phyloP scores from a whole-genome alignment of 2,888 invertebrate genomes.

The Thecocarcelia acutangulata region DNA sequence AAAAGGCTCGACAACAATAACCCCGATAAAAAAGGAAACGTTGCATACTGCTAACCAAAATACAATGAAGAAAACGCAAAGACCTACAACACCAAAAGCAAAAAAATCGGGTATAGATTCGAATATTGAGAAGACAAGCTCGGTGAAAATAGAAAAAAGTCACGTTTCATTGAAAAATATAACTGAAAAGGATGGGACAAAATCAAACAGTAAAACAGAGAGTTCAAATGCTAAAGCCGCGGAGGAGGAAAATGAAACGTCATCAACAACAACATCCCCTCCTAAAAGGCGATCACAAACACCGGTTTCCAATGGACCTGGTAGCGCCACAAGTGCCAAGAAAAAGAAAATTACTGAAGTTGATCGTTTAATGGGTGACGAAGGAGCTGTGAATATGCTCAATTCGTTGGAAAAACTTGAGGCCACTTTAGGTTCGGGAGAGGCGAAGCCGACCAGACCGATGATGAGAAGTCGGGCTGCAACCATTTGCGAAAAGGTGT shows the following conservation, averaged over 20 bases:
- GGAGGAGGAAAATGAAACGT: conserved; percentile 5
- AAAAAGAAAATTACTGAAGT: conserved; percentile 86
- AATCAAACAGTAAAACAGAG: conserved; percentile 47
- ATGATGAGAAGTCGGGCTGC: conserved; percentile 77
- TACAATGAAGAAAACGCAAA: conserved; percentile 70
- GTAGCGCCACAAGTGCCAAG: conserved; percentile 51
- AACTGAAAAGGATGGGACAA: conserved; percentile 12
- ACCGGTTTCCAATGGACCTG: conserved; percentile 72
- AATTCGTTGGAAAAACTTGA: conserved; percentile 86
- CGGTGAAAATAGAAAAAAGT: conserved; percentile 25
- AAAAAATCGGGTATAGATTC: conserved; percentile 58
- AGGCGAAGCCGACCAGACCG: conserved; percentile 72
- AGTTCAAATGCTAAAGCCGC: conserved; percentile 10
- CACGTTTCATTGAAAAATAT: conserved; percentile 3
- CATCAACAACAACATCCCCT: conserved; percentile 47
- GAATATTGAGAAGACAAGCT: conserved; percentile 19
- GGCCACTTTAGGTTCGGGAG: conserved; percentile 62
- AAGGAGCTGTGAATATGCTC: conserved; percentile 92
- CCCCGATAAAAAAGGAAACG: conserved; percentile 55
- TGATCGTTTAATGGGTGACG: conserved; percentile 90
- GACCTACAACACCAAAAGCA: conserved; percentile 73
- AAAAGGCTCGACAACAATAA: conserved; percentile 54
- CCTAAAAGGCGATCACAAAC: conserved; percentile 76
- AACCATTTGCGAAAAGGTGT: conserved; percentile 75
- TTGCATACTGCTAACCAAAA: not conserved